Evolutionary conservation across 2,113 vertebrate genomes (phyloP).

Genomic region (Scomber colias): DNA sequence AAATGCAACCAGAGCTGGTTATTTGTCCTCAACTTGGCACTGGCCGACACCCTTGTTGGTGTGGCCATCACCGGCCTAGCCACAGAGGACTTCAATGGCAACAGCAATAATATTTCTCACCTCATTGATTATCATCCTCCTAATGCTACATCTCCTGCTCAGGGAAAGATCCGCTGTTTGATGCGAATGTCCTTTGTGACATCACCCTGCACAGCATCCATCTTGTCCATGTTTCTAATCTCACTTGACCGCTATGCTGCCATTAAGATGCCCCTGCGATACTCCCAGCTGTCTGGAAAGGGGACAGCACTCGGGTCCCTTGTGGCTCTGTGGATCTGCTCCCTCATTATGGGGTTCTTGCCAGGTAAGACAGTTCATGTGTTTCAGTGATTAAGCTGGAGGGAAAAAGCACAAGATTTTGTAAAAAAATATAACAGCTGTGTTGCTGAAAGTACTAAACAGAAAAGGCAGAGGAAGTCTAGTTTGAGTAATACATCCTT

Average conservation of each 20-base stretch:
- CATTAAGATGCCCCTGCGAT: slow-evolving; percentile 90
- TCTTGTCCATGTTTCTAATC: slow-evolving; percentile 91
- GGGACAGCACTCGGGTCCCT: slow-evolving; percentile 71
- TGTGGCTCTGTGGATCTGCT: slow-evolving; percentile 85
- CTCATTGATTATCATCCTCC: neutral
- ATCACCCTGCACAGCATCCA: slow-evolving; percentile 88
- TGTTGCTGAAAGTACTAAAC: too few relatives aligned
- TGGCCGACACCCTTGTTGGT: slow-evolving; percentile 90
- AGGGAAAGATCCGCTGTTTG: slow-evolving; percentile 82
- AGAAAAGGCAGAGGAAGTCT: too few relatives aligned
- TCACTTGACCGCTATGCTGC: slow-evolving; percentile 93
- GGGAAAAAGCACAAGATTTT: too few relatives aligned
- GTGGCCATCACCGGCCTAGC: slow-evolving; percentile 87
- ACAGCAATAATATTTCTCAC: neutral
- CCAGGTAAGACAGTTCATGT: slow-evolving; percentile 74
- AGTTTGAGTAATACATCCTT: too few relatives aligned
- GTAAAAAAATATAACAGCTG: too few relatives aligned
- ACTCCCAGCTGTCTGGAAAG: slow-evolving; percentile 84
- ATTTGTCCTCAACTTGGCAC: slow-evolving; percentile 90
- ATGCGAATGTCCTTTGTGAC: slow-evolving; percentile 90
- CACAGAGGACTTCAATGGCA: slow-evolving; percentile 81
- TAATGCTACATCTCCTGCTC: slow-evolving; percentile 43
- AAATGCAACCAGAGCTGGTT: slow-evolving; percentile 86
- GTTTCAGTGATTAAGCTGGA: too few relatives aligned
- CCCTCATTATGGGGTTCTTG: slow-evolving; percentile 87